Percentiles rank a stretch among this genome's conserved stretches.
Conservation (phyloP, 2,113 vertebrate species). For the Ptilonorhynchus violaceus region DNA sequence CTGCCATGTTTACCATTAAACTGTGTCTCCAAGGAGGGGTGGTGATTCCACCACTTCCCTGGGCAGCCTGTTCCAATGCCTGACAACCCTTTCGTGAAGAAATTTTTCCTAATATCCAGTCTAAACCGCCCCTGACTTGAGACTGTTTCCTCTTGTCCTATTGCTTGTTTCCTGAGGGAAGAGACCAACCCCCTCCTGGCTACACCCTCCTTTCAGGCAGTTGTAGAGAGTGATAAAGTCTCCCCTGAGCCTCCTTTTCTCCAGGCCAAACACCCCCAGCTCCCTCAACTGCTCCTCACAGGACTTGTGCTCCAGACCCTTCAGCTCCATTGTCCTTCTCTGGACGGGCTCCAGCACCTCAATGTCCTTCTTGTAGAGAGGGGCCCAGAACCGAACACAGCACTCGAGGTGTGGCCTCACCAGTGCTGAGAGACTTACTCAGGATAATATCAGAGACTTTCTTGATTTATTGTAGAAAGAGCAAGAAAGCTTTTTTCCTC, state of each 20-base stretch:
- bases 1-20: background rate
- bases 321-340: background rate
- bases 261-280: background rate
- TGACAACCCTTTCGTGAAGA: background rate
- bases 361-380: background rate
- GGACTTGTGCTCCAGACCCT: background rate
- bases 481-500: background rate
- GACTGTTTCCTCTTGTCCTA: background rate
- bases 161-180: background rate
- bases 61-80: background rate
- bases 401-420: background rate
- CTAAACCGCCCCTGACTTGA: background rate
- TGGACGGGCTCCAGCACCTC: background rate
- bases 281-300: background rate
- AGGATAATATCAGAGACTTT: background rate
- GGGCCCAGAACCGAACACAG: rapidly evolving
- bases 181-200: background rate
- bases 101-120: background rate
- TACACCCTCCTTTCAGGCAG: background rate
- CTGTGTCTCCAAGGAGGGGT: background rate
- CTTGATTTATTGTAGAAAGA: background rate
- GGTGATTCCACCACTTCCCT: background rate
- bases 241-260: background rate
- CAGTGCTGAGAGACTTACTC: background rate
- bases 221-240: background rate